Evolutionary conservation across 2,888 invertebrate species (phyloP), one percentile per base, ranked within the genome.

Genomic region (Campaea margaritaria): DNA sequence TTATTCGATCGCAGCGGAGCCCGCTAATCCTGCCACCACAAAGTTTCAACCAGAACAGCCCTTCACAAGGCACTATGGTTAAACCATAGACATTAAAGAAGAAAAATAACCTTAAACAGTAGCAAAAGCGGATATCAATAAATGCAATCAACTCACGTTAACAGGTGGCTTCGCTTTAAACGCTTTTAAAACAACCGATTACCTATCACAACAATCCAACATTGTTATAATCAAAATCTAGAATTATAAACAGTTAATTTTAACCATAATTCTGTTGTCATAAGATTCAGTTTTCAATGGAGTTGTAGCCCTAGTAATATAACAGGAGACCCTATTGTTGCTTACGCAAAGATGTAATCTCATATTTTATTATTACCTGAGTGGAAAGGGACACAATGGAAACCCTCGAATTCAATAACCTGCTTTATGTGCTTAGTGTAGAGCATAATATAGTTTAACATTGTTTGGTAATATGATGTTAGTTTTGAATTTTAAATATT

Each of bases 341-440:
- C 85, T 88, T 87, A 87, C 85, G 86, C 85, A 81, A 87, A 89
- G 89, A 89, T 89, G 86, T 89, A 87, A 89, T 89, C 89, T 89
- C 86, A 86, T 87, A 88, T 87, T 89, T 88, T 88, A 87, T 88
- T 89, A 87, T 89, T 87, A 88, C 88, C 87, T 87, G 84, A 76
- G 80, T 83, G 81, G 79, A 86, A 83, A 86, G 85, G 83, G 84
- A 81, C 80, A 68, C 73, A 63, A 51, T 36, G 50, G 43, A 46
- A 58, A 36, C 36, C 50, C 68, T 49, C 70, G 13, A 36, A 36
- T 42, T 41, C 55, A 44, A 68, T 57, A 46, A 55, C 16, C 12
- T 36, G 47, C 63, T 46, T 15, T 64, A 54, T 38, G 0, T 0
- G 0, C 0, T 47, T 2, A 15, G 0, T 0, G 54, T 72, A 73